Base-by-base conservation (phyloP, 1,140 invertebrate genomes). In the Caerostris extrusa region DNA sequence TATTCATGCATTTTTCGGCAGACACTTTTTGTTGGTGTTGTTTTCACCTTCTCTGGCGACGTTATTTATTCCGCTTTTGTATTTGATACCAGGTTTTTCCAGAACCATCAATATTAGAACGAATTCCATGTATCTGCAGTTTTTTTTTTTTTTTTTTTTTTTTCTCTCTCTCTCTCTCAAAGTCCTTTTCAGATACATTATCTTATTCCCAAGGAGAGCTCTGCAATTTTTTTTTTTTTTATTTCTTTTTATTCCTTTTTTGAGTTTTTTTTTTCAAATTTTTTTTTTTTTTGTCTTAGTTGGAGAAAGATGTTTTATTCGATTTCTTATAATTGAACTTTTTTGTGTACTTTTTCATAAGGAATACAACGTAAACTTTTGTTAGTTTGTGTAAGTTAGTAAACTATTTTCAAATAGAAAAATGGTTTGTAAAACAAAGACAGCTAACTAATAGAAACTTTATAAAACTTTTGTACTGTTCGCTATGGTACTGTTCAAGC, bases 1-100 rank as follows among this genome's bases (percentile, higher is more conserved):
- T 90, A 90, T 90, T 90, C 89, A 90, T 90, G 64, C 89, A 90
- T 90, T 90, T 90, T 90, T 90, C 60, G 87, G 34, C 60, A 89
- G 60, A 89, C 53, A 83, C 82, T 83, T 58, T 64, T 83, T 83
- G 53, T 83, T 57, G 71, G 7, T 77, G 50, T 77, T 77, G 19
- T 53, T 57, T 58, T 50, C 3, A 34, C 71, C 34, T 5, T 50
- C 34, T 12, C 34, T 12, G 12, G 19, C 64, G 60, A 19, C 55
- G 56, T 90, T 90, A 90, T 90, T 90, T 90, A 90, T 90, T 90
- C 71, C n/a, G 69, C 89, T 90, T 90, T 90, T 90, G 89, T 90
- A 81, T 90, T 90, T 90, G 64, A 81, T 90, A 81, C 89, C 53
- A 81, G 89, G 89, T 90, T 90, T 90, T 81, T 60, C 69, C 56